Evolutionary conservation across 1,140 invertebrate species (phyloP), one percentile per base, ranked within the genome.

Genomic region (Hycleus phaleratus): DNA sequence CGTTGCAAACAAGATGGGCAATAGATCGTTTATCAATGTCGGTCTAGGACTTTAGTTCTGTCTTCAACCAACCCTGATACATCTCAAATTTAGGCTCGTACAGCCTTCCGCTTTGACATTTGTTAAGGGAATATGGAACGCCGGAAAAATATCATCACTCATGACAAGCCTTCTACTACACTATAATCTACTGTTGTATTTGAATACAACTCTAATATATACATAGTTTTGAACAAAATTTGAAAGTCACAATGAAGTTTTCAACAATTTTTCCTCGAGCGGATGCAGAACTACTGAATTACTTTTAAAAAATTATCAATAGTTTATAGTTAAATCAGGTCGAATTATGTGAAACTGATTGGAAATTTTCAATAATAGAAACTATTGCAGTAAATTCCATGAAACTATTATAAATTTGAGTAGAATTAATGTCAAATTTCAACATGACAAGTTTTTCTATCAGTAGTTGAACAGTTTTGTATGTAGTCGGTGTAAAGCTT

Each of bases 1-100:
- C 51, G 18, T 24, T 53, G 58, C 58, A 59, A 59, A 59, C 58
- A 59, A 59, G 58, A 59, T 59, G 51, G 58, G 40, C 58, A 59
- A 7, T 38, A 46, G 58, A 12, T 59, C 58, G 58, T 59, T 59
- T 59, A 59, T 59, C 58, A 59, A 54, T 44, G 58, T 59, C 58
- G n/a, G 46, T 39, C 38, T 26, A 44, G 58, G 58, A 59, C 54
- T 59, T 54, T 50, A 50, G 50, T 46, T 25, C 10, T 11, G 46
- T 47, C 58, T 49, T 42, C 44, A 24, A 38, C 50, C 50, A 11
- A 59, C 51, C 46, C 58, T 59, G 57, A 59, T 59, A 59, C 51
- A 59, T 54, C 58, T 49, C 51, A 54, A 59, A 59, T 51, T 59
- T 59, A 46, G 51, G 53, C 46, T 47, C 45, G 46, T 26, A 47